These are phyloP conservation scores for Dicentrarchus labrax DNA, from an alignment of 2,113 vertebrate species.

Conservation along the genomic window DNA sequence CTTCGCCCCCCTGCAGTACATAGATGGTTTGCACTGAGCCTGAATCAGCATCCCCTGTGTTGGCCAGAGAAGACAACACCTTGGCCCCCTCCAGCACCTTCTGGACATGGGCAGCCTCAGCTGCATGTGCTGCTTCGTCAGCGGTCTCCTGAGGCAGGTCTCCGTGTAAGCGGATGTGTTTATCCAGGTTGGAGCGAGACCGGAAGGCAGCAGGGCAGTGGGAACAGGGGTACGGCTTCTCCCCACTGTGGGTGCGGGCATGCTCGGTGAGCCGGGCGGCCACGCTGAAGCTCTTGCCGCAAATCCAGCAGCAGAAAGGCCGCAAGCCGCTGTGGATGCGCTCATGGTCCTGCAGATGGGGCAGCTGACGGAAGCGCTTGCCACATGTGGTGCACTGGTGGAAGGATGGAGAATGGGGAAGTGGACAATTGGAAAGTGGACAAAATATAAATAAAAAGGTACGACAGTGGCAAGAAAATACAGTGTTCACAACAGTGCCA, in stretches of 20 bases:
- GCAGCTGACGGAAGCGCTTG: conserved; percentile 87
- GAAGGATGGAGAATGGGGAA: background rate
- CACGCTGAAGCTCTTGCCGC: conserved; percentile 86
- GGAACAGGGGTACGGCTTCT: conserved; percentile 84
- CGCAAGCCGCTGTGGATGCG: conserved; percentile 85
- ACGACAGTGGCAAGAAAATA: conserved; percentile 25
- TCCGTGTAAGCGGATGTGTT: conserved; percentile 82
- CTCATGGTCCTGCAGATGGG: conserved; percentile 87
- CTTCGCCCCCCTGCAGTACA: conserved; percentile 79
- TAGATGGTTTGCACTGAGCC: conserved; percentile 84
- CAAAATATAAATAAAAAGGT: background rate
- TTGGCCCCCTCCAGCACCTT: conserved; percentile 80
- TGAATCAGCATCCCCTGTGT: conserved; percentile 48
- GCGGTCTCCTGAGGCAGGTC: conserved; percentile 51
- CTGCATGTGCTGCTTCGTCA: conserved; percentile 56
- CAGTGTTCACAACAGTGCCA: conserved; percentile 27
- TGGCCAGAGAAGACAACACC: conserved; percentile 67
- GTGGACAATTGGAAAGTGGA: background rate
- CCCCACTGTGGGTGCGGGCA: conserved; percentile 86
- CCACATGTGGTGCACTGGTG: conserved; percentile 82
- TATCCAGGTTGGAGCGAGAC: conserved; percentile 87
- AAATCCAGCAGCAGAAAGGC: conserved; percentile 87
- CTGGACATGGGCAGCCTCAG: conserved; percentile 72
- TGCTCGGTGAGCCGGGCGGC: conserved; percentile 86
- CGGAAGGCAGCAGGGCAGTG: conserved; percentile 84